Evolutionary conservation across 2,113 vertebrate genomes (phyloP), one percentile per base, ranked within the genome.

Genomic region (Mesembrinibis cayennensis): DNA sequence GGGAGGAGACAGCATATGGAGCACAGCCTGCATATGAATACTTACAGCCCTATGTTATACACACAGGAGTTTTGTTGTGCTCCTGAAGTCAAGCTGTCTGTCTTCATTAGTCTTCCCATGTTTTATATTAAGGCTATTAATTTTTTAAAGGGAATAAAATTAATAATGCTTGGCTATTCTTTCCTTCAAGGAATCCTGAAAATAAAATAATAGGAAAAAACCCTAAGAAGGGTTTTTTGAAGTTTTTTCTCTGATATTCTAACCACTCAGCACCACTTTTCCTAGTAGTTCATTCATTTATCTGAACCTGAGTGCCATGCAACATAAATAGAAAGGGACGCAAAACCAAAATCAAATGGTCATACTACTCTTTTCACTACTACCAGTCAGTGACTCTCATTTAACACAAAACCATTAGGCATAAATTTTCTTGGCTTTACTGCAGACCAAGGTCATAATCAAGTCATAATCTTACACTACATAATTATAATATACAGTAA

Each of bases 381-480:
- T 89, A 80, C 32, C 19, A 84, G 89, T 29, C 42, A 82, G 42
- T 45, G 56, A 58, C n/a, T 93, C 30, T 91, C 30, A 70, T 82
- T 66, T 56, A 76, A 18, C 23, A 87, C 29, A 77, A 58, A 91
- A 69, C 12, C 34, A 81, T 72, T 94, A 23, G 12, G 66, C 29
- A 82, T 55, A 87, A 42, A 63, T 90, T 76, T 90, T 74, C 67
- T 90, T 77, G 50, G n/a, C 67, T 87, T 62, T 94, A 49, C 38
- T 76, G 65, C 55, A 83, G 61, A 94, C 38, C 70, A 93, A 85
- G 36, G 42, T 89, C 92, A 92, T 92, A 90, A 95, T 93, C 80
- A 88, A 94, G 40, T 92, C 69, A 82, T 79, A 87, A 62, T 84
- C 65, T 89, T 89, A 81, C 80, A 79, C 72, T 67, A 72, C 10